Conservation (phyloP, 2,113 vertebrate genomes). For the Mola mola region DNA sequence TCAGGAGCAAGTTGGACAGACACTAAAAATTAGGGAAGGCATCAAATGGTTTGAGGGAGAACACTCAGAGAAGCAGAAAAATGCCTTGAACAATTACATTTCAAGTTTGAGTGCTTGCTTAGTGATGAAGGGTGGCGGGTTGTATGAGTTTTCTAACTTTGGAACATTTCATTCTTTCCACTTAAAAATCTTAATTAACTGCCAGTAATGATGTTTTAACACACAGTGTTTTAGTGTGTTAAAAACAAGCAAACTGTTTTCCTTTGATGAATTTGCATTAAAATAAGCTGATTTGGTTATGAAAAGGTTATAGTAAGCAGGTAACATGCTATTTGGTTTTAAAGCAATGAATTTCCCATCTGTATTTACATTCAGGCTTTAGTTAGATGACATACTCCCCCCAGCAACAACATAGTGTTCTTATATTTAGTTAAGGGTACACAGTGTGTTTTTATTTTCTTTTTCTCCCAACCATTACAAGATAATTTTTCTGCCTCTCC, state of each 20-base stretch:
- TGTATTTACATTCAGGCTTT: slow-evolving; percentile 25
- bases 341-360: not conserved
- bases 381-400: not conserved
- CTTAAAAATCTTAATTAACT: slow-evolving; percentile 6
- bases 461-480: too few species aligned
- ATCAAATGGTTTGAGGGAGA: not conserved
- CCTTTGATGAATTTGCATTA: too few species aligned
- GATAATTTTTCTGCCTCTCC: too few species aligned
- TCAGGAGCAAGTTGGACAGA: not conserved
- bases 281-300: not conserved
- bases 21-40: slow-evolving; percentile 46
- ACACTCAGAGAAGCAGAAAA: not conserved
- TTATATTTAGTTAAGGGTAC: not conserved
- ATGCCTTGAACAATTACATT: not conserved
- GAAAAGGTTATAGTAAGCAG: too few species aligned
- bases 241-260: not conserved
- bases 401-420: slow-evolving; percentile 2
- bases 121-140: slow-evolving; percentile 14
- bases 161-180: slow-evolving; percentile 57
- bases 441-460: too few species aligned
- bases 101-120: slow-evolving; percentile 3
- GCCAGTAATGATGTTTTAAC: slow-evolving; percentile 29
- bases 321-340: not conserved
- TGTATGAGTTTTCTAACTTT: not conserved
- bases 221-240: not conserved